Evolutionary conservation across 1,140 invertebrate genomes (phyloP), one percentile per base, ranked within the genome.

Genomic region (Brachionus asplanchnoidis): DNA sequence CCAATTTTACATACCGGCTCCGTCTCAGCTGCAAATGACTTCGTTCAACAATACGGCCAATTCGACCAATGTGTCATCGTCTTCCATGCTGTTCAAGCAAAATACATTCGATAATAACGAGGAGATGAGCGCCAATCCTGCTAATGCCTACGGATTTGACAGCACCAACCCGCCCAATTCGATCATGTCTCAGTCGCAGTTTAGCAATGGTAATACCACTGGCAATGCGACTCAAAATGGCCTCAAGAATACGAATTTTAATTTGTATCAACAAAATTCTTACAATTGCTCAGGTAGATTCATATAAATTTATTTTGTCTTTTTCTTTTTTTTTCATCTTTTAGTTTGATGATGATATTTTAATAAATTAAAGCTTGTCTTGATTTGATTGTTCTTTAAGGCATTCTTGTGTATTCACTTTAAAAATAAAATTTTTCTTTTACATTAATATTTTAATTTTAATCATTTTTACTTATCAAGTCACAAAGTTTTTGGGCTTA

Each of bases 1-100:
- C 42, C 73, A 77, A 77, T 50, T 53, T 77, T 77, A 77, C 42
- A 50, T 50, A 28, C 73, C 40, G 12, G 11, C 66, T 70, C 79
- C 79, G 26, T 23, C 79, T 42, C 42, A 42, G 42, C 23, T 82
- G 40, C 79, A 82, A 46, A 36, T 82, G 50, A 82, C 79, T 56
- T 65, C 79, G 20, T 82, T 82, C 14, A 60, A 28, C 12, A 23
- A 65, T 40, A 82, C 50, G 2, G 36, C 40, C 12, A 66, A 60
- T 36, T 65, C 50, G 26, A 50, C 73, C 7, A 77, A 77, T 77
- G 42, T 77, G 14, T 77, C 73, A 14, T 77, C 73, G 20, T 77
- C 73, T 8, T 77, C 73, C 11, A 77, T 77, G 73, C n/a, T 77
- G 5, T 77, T 77, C 32, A 50, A 50, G 20, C 42, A 77, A 50